Base-by-base conservation (phyloP, 2,888 invertebrate genomes). In the Antheraea yamamai region DNA sequence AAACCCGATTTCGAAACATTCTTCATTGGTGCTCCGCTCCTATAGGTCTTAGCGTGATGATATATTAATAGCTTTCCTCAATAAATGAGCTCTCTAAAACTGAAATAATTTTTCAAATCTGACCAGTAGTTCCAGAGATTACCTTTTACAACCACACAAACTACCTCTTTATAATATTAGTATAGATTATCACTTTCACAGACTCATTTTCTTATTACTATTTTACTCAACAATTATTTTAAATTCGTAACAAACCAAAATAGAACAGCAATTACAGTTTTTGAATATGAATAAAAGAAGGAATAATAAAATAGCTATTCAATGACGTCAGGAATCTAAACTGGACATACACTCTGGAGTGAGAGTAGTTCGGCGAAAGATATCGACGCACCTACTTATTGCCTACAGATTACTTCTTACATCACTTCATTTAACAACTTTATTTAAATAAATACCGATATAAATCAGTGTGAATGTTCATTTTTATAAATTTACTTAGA, bases 291-390 rank as follows among this genome's bases (percentile, higher is more conserved):
- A 66, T 66, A 30, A 66, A 66, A 26, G 64, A 66, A 16, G 64
- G 16, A 26, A 18, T 30, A 30, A 30, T 30, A 66, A 66, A 30
- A 66, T 66, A 73, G 12, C 61, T 16, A 12, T 30, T 58, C 47
- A 58, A 58, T 73, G 30, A 72, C 51, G 58, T 70, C 74, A 74
- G 73, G 52, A 70, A 73, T 70, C 68, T 73, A 61, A 73, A 70
- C 64, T 76, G 55, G 70, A 70, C 64, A 73, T 61, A 74, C 72
- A 61, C 55, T 39, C 66, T 70, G 74, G 74, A 74, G 61, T 74
- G 68, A 74, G 66, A 72, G 64, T 61, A 58, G 10, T 76, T 76
- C 74, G 74, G 68, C 72, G 68, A 76, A 76, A 76, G 18, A 73
- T 64, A 70, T 39, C 4, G 39, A 52, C 18, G 68, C 58, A 71